These are phyloP conservation scores for Phaedon cochleariae DNA, from an alignment of 2,888 invertebrate genomes.

Conservation along the genomic window DNA sequence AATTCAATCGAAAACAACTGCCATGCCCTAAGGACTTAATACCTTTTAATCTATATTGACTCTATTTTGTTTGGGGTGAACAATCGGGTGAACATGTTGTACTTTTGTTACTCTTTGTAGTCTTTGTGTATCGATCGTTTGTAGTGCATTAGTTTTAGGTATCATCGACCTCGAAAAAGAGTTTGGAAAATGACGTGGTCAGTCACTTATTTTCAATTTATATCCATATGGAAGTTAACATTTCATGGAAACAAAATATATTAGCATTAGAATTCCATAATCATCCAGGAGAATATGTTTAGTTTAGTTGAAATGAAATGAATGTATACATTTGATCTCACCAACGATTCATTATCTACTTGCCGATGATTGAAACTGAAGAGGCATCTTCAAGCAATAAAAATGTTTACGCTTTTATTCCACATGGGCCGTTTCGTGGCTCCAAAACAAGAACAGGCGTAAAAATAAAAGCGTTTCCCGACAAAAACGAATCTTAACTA, in stretches of 20 bases:
- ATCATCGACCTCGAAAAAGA: background rate
- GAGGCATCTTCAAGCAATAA: too few relatives aligned
- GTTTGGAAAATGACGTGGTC: too few relatives aligned
- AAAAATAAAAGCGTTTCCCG: constrained; percentile 13
- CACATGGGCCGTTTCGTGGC: background rate
- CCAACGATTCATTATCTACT: too few relatives aligned
- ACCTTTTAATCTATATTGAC: constrained; percentile 21
- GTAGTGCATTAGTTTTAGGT: constrained; percentile 28
- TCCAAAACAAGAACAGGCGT: constrained; percentile 12
- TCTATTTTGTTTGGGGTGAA: constrained; percentile 11
- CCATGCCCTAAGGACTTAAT: constrained; percentile 15
- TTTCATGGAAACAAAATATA: too few relatives aligned
- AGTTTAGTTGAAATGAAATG: too few relatives aligned
- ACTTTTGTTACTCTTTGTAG: constrained; percentile 24
- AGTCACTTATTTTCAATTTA: too few relatives aligned
- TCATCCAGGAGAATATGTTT: too few relatives aligned
- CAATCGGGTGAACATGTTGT: constrained; percentile 11
- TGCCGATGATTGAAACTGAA: too few relatives aligned
- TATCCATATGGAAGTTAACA: too few relatives aligned
- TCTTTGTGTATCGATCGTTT: constrained; percentile 32
- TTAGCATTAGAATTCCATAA: too few relatives aligned
- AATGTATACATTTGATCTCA: too few relatives aligned
- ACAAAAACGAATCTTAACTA: constrained; percentile 33
- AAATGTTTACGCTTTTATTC: too few relatives aligned
- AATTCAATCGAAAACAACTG: constrained; percentile 23